phyloP scores from a whole-genome alignment of 35 echinoderm and acorn worm species.

The Apostichopus parvimensis region DNA sequence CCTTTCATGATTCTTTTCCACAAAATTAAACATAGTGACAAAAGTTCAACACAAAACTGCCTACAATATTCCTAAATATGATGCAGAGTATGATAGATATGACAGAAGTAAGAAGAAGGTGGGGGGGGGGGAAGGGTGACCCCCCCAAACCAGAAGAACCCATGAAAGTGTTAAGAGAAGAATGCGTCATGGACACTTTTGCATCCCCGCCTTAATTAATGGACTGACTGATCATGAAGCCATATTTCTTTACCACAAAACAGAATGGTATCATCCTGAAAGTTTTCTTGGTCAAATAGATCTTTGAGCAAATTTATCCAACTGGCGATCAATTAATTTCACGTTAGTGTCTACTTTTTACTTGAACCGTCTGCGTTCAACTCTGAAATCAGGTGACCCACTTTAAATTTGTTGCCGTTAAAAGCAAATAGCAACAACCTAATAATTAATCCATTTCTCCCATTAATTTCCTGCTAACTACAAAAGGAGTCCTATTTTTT shows the following conservation, averaged over 20 bases:
- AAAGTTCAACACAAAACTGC: no score
- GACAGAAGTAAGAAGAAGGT: no score
- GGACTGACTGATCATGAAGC: background rate
- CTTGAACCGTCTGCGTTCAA: background rate
- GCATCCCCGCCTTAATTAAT: background rate
- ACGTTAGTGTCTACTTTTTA: constrained; percentile 7
- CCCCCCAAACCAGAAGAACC: no score
- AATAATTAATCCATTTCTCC: constrained; percentile 46
- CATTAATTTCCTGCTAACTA: constrained; percentile 20
- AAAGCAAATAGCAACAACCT: constrained; percentile 49
- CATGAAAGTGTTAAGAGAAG: no score
- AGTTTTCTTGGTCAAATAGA: background rate
- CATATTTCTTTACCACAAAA: background rate
- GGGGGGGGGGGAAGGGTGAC: no score
- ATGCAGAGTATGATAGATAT: no score
- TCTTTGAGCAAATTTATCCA: constrained; percentile 32
- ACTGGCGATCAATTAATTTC: constrained; percentile 27
- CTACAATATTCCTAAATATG: no score
- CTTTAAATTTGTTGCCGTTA: constrained; percentile 23
- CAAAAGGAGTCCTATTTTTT: background rate
- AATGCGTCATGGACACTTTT: no score
- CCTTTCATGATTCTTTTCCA: no score
- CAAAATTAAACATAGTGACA: no score
- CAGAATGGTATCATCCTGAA: background rate
- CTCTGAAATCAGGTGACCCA: constrained; percentile 41